phyloP scores from a whole-genome alignment of 53 echinoderm and acorn worm species.

The Zoroaster sp. region DNA sequence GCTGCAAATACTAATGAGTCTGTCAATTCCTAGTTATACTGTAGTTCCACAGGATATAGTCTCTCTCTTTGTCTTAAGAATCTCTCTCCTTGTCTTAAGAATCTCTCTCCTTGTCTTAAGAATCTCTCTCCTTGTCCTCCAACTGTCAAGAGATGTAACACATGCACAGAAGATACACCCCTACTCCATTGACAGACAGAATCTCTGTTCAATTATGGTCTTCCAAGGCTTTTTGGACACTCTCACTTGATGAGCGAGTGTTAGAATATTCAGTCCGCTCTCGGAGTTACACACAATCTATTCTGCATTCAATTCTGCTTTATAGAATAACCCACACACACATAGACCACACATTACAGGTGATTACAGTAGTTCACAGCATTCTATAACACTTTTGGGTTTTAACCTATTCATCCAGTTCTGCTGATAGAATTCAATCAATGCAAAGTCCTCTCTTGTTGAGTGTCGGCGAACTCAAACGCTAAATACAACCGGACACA shows the following conservation, averaged over 20 bases:
- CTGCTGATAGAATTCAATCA: constrained; percentile 16
- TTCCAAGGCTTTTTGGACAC: neutral
- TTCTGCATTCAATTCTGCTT: neutral
- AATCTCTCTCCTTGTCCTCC: no score
- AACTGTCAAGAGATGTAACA: no score
- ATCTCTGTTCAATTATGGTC: neutral
- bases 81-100: no score
- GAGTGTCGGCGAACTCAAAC: neutral
- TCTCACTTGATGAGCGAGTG: neutral
- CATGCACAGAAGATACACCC: neutral
- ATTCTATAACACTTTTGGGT: neutral
- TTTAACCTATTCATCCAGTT: neutral
- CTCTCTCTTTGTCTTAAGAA: no score
- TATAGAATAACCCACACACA: no score
- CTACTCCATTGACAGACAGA: neutral
- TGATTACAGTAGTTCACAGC: neutral
- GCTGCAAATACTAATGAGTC: neutral
- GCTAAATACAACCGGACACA: neutral
- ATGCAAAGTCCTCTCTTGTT: neutral
- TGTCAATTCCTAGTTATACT: neutral
- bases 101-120: no score
- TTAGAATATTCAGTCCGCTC: neutral
- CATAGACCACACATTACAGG: neutral
- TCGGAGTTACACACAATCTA: neutral
- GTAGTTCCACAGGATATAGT: neutral